Evolutionary conservation across 2,888 invertebrate genomes (phyloP), one percentile per base, ranked within the genome.

Genomic region (Serrognathus titanus): DNA sequence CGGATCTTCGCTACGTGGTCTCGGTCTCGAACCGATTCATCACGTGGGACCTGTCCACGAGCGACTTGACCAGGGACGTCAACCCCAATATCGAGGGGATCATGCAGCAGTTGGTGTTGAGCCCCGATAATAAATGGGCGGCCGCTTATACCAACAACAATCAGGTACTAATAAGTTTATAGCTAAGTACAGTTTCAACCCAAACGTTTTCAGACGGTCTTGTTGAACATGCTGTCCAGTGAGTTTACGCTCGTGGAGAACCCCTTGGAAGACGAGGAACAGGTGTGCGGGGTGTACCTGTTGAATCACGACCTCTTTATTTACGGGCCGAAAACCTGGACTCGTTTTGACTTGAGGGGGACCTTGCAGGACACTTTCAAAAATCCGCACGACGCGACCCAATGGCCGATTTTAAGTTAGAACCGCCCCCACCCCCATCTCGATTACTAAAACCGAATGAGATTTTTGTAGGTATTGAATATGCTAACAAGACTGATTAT

Each of bases 21-120:
- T 96, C 97, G 2, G 94, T 97, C 67, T 97, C 97, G 2, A 98
- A 97, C 70, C 85, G 94, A 65, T 95, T 98, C 63, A 95, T 98
- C 63, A 97, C 97, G 36, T 98, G 97, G 90, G 97, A 98, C 79
- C 78, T 98, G 31, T 90, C 93, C 24, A 97, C 97, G 0, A 97
- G 97, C 51, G 98, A 98, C 76, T 83, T 97, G 72, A 92, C 96
- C 0, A 82, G 97, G 35, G 94, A 95, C 72, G 88, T 94, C 0
- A 93, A 94, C 73, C 97, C 97, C 0, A 89, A 90, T 4, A 89
- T 97, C 13, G 95, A 95, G 72, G 97, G 98, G 11, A 97, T 98
- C 66, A 94, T 97, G 92, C 94, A 95, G 77, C 90, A 92, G 66
- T 77, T 99, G 63, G 90, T 92, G 12, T 79, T 99, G 4, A 96